phyloP scores from a whole-genome alignment of 2,113 vertebrate genomes.

The Hemicordylus capensis region DNA sequence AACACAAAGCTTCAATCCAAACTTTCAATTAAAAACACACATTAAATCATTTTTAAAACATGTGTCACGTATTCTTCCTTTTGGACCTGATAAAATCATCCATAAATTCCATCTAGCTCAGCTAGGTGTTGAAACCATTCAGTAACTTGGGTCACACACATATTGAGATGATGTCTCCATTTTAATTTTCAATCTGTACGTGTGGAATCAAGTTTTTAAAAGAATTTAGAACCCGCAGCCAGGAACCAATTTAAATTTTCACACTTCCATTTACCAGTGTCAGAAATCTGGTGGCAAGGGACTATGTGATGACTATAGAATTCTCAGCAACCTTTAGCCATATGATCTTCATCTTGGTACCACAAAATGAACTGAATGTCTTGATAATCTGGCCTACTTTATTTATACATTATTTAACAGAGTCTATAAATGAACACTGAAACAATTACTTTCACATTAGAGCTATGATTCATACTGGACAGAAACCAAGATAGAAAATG shows the following conservation, averaged over 20 bases:
- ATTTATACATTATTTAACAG: constrained; percentile 13
- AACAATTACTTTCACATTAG: constrained; percentile 28
- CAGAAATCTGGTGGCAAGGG: not conserved
- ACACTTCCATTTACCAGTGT: not conserved
- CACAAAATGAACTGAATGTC: not conserved
- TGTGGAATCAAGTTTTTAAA: not conserved
- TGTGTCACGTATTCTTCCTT: not conserved
- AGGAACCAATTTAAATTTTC: not conserved
- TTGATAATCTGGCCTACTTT: not conserved
- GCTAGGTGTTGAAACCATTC: not conserved
- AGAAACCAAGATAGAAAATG: rapidly evolving
- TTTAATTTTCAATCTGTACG: not conserved
- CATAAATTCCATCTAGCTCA: not conserved
- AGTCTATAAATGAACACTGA: constrained; percentile 5
- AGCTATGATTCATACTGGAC: constrained; percentile 3
- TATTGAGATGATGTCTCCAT: not conserved
- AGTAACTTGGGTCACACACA: not conserved
- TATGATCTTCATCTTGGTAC: constrained; percentile 10
- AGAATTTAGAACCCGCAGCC: not conserved
- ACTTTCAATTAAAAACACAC: not conserved
- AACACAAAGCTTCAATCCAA: not conserved
- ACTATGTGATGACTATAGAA: not conserved
- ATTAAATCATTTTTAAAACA: not conserved
- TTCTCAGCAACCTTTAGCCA: not conserved
- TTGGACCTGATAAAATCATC: not conserved